Evolutionary conservation across 2,113 vertebrate species (phyloP).

Genomic region (Macaca fascicularis): DNA sequence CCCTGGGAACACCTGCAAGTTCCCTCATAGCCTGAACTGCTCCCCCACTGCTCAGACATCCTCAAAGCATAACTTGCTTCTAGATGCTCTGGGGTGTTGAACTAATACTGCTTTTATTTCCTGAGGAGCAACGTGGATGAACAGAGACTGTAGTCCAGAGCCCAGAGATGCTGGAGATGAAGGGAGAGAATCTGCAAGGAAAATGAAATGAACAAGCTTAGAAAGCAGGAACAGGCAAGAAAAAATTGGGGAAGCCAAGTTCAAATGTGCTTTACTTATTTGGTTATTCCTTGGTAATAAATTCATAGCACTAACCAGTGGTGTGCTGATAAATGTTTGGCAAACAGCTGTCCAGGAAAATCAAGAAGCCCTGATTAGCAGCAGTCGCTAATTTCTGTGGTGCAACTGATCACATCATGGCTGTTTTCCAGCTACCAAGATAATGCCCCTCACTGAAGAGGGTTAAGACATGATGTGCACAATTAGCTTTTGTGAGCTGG

Average conservation of each 20-base stretch:
- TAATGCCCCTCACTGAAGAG: not conserved
- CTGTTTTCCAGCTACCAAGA: not conserved
- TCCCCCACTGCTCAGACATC: not conserved
- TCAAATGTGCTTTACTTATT: not conserved
- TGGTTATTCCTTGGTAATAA: no score
- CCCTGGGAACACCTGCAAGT: not conserved
- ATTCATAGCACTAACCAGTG: no score
- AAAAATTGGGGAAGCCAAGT: not conserved
- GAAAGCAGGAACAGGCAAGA: not conserved
- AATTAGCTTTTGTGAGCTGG: not conserved
- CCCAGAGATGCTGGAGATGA: no score
- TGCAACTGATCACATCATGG: fast-evolving
- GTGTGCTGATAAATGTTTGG: not conserved
- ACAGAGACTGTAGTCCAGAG: not conserved
- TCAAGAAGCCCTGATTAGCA: not conserved
- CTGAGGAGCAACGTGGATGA: not conserved
- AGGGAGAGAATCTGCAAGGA: not conserved
- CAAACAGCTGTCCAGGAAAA: not conserved
- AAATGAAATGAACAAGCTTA: not conserved
- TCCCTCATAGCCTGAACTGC: not conserved
- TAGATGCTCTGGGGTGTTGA: no score
- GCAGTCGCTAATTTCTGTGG: not conserved
- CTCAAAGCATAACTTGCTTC: no score
- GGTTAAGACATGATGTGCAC: not conserved
- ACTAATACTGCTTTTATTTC: not conserved